phyloP scores from a whole-genome alignment of 2,888 invertebrate genomes.

The Syrphus vitripennis region DNA sequence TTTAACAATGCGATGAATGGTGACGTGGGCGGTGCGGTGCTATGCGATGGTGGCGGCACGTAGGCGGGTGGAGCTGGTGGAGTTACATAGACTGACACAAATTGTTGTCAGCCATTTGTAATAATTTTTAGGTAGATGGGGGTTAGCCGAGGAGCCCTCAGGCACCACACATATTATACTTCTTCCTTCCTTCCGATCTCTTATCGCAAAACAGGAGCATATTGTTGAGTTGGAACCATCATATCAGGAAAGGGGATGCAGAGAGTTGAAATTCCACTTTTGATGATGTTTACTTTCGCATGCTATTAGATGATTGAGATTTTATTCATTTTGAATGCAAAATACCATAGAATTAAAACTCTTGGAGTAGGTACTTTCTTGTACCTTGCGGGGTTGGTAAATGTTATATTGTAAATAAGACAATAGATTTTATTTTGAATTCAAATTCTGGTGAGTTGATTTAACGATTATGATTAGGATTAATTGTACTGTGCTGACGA shows the following conservation, averaged over 20 bases:
- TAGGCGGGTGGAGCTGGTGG: not conserved
- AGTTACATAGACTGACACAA: conserved; percentile 33
- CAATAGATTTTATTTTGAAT: conserved; percentile 3
- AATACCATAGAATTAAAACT: conserved; percentile 14
- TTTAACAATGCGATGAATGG: conserved; percentile 31
- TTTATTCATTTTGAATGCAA: conserved; percentile 31
- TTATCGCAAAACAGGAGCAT: conserved; percentile 2
- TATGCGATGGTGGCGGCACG: too few species aligned
- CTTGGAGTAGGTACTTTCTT: too few species aligned
- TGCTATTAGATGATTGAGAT: conserved; percentile 62
- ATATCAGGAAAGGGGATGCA: not conserved
- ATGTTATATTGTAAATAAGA: not conserved
- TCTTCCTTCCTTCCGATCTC: conserved; percentile 9
- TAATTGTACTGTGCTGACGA: not conserved
- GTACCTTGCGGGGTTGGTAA: conserved; percentile 9
- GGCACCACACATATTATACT: conserved; percentile 34
- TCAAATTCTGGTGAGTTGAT: not conserved
- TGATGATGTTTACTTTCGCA: conserved; percentile 46
- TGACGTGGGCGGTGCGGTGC: too few species aligned
- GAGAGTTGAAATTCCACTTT: conserved; percentile 1
- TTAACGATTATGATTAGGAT: conserved; percentile 11
- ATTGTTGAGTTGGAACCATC: conserved; percentile 10
- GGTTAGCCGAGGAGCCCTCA: not conserved
- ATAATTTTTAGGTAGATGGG: conserved; percentile 52
- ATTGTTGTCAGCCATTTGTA: conserved; percentile 65